Percentiles rank a stretch among this genome's conserved stretches.
phyloP scores from a whole-genome alignment of 2,888 invertebrate species.

The Lydus trimaculatus region DNA sequence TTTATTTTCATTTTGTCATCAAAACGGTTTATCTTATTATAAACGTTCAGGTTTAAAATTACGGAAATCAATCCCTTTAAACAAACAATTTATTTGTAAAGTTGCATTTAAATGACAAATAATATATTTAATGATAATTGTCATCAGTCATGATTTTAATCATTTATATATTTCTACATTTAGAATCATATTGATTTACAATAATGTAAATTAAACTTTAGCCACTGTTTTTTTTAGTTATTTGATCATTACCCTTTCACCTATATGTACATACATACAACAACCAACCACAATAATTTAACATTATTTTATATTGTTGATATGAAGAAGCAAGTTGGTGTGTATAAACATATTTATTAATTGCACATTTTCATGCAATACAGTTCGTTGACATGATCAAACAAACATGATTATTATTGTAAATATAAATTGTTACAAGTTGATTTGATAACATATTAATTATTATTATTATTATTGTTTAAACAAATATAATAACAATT shows the following conservation, averaged over 20 bases:
- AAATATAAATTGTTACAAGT: too few species aligned
- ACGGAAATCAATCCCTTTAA: constrained; percentile 9
- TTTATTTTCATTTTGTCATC: neutral
- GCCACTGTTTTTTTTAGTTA: constrained; percentile 5
- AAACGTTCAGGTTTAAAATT: constrained; percentile 4
- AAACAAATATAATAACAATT: neutral
- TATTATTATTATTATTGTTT: neutral
- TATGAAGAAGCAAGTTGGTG: constrained; percentile 3
- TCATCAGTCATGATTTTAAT: neutral
- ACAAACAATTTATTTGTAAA: too few species aligned
- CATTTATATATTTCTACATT: neutral
- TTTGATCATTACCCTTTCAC: constrained; percentile 11
- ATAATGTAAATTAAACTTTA: neutral
- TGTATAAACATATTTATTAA: neutral
- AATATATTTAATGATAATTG: constrained; percentile 7
- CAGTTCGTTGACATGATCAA: neutral
- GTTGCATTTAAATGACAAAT: neutral
- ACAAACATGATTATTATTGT: too few species aligned
- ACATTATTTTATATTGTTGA: neutral
- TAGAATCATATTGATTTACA: neutral
- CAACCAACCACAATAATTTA: neutral
- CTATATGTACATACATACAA: neutral
- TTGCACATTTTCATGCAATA: neutral
- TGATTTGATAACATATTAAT: neutral
- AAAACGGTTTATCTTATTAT: neutral